phyloP scores from a whole-genome alignment of 2,888 invertebrate genomes.

The Crioceris asparagi region DNA sequence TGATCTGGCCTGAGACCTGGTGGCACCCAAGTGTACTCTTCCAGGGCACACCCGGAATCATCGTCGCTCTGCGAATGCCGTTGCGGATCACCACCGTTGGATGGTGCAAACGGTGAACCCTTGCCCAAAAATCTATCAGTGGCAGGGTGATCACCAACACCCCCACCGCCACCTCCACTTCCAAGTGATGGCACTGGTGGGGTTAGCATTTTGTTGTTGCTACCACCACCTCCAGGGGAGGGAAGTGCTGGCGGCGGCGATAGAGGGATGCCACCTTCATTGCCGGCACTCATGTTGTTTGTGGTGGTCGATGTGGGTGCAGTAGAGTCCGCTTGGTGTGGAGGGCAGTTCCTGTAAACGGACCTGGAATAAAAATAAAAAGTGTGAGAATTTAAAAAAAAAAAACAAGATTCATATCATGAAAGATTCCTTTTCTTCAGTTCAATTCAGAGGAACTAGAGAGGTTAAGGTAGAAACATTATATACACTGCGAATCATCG shows the following conservation, averaged over 20 bases:
- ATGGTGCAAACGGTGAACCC: slow-evolving; percentile 42
- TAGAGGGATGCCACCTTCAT: slow-evolving; percentile 36
- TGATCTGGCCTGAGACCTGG: slow-evolving; percentile 93
- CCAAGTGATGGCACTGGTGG: slow-evolving; percentile 33
- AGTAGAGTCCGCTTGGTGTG: slow-evolving; percentile 47
- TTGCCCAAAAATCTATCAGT: slow-evolving; percentile 49
- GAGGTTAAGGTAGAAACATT: no score
- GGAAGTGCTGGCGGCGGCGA: slow-evolving; percentile 35
- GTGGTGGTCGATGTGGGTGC: no score
- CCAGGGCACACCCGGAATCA: slow-evolving; percentile 94
- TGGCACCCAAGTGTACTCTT: slow-evolving; percentile 98
- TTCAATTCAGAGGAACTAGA: no score
- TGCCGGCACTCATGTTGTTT: slow-evolving; percentile 28
- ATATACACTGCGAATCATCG: no score
- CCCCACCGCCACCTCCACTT: slow-evolving; percentile 26
- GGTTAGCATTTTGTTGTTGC: slow-evolving; percentile 18
- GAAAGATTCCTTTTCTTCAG: no score
- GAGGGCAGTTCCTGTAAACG: slow-evolving; percentile 75
- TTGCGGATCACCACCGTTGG: slow-evolving; percentile 57
- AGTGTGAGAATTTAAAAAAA: neutral
- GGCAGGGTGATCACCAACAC: slow-evolving; percentile 36
- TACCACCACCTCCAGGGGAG: slow-evolving; percentile 33
- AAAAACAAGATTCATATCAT: no score
- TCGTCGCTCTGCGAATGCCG: slow-evolving; percentile 90
- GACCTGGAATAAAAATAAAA: slow-evolving; percentile 53